Evolutionary conservation across 2,797 vertebrate genomes (phyloP), one percentile per base, ranked within the genome.

Genomic region (Lerista edwardsae): DNA sequence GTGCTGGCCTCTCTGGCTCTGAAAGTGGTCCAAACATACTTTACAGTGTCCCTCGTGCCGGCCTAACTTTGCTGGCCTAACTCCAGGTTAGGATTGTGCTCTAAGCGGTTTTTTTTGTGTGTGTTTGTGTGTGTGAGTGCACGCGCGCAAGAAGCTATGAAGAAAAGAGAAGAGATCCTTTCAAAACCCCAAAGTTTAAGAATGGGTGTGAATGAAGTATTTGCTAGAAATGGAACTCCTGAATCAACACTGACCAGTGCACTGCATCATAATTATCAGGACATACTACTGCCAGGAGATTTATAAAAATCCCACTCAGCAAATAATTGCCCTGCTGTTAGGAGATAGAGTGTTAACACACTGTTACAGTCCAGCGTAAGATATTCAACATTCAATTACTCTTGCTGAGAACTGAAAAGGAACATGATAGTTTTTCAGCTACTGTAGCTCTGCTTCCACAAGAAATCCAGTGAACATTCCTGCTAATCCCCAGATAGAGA

Each of bases 181-280:
- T 12, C 44, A 92, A 92, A 91, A 88, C 90, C 77, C 93, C 94
- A 93, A 93, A 94, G 90, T 93, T 90, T 93, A 96, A 94, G 93
- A 92, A 95, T 94, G 90, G 85, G 91, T 88, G 93, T 91, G 91
- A 96, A 95, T 94, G 95, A 95, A 95, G 92, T 94, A 96, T 94
- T 94, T 95, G 94, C 92, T 82, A 87, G 90, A 91, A 87, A 91
- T 75, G 87, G 91, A 95, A 95, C 93, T 96, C 97, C 97, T 97
- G 97, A 98, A 97, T 98, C 97, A 97, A 97, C 97, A 97, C 96
- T 96, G 97, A 97, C 97, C 97, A 97, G 86, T 94, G 94, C 96
- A 96, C 96, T 98, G 97, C 97, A 97, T 98, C 98, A 97, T 97
- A 97, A 98, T 97, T 97, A 98, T 97, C 96, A 96, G 95, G 95